phyloP scores from a whole-genome alignment of 1,140 invertebrate species.

The Bombus pascuorum region DNA sequence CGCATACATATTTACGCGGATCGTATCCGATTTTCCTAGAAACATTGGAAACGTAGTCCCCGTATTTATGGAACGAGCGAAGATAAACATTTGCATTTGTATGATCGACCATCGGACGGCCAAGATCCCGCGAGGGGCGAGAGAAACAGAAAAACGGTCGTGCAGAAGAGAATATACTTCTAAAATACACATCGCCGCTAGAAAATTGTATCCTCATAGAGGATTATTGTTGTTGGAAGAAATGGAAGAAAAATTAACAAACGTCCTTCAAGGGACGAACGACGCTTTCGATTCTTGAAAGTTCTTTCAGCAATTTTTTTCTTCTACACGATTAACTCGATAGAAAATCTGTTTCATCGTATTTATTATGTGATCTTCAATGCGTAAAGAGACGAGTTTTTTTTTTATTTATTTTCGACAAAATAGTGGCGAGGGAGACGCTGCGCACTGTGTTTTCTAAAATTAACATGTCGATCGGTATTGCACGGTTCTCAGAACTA shows the following conservation, averaged over 20 bases:
- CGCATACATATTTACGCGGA: slow-evolving; percentile 38
- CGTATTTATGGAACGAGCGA: neutral
- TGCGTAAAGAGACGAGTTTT: no score
- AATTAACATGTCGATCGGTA: no score
- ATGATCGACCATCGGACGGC: neutral
- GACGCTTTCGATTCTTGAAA: no score
- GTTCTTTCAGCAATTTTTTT: no score
- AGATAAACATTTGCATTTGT: slow-evolving; percentile 35
- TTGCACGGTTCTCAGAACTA: no score
- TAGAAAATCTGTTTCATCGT: no score
- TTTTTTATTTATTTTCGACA: no score
- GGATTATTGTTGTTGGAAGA: neutral
- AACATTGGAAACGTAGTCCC: slow-evolving; percentile 11
- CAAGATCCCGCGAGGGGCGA: neutral
- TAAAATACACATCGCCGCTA: neutral
- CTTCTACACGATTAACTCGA: no score
- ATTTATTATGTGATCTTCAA: no score
- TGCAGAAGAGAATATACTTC: no score
- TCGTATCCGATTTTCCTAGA: slow-evolving; percentile 10
- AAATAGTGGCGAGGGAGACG: no score
- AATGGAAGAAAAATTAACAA: neutral
- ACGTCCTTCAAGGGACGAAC: neutral
- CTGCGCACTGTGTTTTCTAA: no score
- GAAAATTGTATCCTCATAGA: neutral
- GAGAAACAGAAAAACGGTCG: neutral